phyloP scores from a whole-genome alignment of 1,140 invertebrate species.

The Chlorops oryzae region DNA sequence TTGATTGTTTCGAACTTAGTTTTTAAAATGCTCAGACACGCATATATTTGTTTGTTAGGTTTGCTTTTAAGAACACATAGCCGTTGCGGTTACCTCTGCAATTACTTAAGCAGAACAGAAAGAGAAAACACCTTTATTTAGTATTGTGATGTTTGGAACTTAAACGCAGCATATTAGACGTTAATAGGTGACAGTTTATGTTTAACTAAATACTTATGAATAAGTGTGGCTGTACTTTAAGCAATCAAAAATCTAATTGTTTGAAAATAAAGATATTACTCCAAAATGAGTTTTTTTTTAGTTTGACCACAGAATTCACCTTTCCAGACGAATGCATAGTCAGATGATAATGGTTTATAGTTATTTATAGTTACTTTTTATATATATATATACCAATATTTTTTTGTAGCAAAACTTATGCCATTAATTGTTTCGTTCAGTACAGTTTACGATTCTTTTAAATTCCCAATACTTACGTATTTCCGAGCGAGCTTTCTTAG shows the following conservation, averaged over 20 bases:
- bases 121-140: slow-evolving; percentile 47
- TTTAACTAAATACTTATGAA: slow-evolving; percentile 7
- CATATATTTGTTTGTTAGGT: too few relatives aligned
- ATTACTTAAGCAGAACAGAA: slow-evolving; percentile 47
- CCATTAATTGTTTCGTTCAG: slow-evolving; percentile 8
- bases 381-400: slow-evolving; percentile 24
- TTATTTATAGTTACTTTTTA: slow-evolving; percentile 18
- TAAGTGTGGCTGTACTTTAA: neutral
- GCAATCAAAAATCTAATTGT: neutral
- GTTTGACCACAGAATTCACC: neutral
- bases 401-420: slow-evolving; percentile 2
- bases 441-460: neutral
- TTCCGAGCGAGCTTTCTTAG: slow-evolving; percentile 37
- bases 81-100: slow-evolving; percentile 33
- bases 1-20: too few relatives aligned
- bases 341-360: too few relatives aligned
- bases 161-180: slow-evolving; percentile 33
- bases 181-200: slow-evolving; percentile 5
- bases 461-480: slow-evolving; percentile 34
- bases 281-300: slow-evolving; percentile 5
- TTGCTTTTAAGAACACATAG: too few relatives aligned
- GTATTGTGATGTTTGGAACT: slow-evolving; percentile 42
- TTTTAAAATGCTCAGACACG: too few relatives aligned
- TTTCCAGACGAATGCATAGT: slow-evolving; percentile 1
- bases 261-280: slow-evolving; percentile 6